Evolutionary conservation across 2,888 invertebrate species (phyloP).

Genomic region (Cremastobaeus sp.): DNA sequence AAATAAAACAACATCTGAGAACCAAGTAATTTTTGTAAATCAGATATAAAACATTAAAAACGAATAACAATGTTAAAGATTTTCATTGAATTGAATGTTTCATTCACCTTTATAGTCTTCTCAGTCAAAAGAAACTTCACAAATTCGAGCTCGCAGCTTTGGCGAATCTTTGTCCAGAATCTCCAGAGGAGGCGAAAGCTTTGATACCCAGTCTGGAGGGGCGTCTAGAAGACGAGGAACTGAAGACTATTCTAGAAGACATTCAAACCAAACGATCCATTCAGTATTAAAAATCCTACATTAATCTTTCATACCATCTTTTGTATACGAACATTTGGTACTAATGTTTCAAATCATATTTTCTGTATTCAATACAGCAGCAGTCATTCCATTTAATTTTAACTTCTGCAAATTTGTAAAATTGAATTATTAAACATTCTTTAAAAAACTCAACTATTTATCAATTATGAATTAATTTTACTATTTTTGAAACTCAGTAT

Average conservation of each 20-base stretch:
- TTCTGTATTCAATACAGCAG: too few relatives aligned
- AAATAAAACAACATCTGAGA: slow-evolving; percentile 8
- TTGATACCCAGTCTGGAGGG: slow-evolving; percentile 98
- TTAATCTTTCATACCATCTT: neutral
- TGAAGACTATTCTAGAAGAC: slow-evolving; percentile 97
- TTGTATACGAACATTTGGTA: too few relatives aligned
- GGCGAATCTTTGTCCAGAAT: slow-evolving; percentile 99
- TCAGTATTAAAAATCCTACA: slow-evolving; percentile 85
- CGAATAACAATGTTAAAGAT: neutral
- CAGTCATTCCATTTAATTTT: too few relatives aligned
- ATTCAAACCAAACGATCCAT: slow-evolving; percentile 99
- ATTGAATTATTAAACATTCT: too few relatives aligned
- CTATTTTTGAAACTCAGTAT: too few relatives aligned
- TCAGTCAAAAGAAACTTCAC: slow-evolving; percentile 96
- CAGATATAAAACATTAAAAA: neutral
- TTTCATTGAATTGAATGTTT: neutral
- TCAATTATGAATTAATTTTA: too few relatives aligned
- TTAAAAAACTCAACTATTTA: too few relatives aligned
- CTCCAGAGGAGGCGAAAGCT: slow-evolving; percentile 98
- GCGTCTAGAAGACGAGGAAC: slow-evolving; percentile 97
- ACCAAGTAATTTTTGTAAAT: neutral
- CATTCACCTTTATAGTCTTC: slow-evolving; percentile 81
- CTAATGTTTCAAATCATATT: too few relatives aligned
- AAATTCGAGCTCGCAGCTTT: slow-evolving; percentile 98
- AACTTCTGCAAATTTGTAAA: too few relatives aligned